Base-by-base conservation (phyloP, 2,797 vertebrate genomes). In the Melanitta fusca region DNA sequence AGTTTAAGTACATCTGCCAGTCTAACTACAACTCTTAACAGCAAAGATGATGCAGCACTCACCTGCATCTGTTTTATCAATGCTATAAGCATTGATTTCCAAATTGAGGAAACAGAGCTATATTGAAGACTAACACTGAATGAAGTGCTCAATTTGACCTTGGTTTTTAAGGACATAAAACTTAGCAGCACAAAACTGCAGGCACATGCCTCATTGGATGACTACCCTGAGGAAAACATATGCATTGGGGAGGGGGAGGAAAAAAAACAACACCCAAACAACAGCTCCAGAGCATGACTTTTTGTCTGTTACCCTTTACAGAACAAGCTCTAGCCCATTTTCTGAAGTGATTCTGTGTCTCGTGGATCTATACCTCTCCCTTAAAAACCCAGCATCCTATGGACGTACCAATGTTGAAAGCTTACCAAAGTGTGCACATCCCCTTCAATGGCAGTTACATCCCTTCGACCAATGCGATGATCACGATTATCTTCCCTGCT, bases 391-490 rank as follows among this genome's bases (percentile, higher is more conserved):
- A 54, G 49, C 38, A 54, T 38, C 32, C 6, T 34, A n/a, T 14
- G 43, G 21, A 60, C 7, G 10, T 4, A 34, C 10, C 8, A 10
- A 7, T 3, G 43, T 65, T 43, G 54, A 64, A 57, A 86, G 49
- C 97, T 98, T 98, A 99, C 99, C 98, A 99, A 97, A 56, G 97
- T 98, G 36, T 99, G 98, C 90, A 99, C 88, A 1, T 98, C 98
- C 17, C 95, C 98, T 85, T 99, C 98, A 9, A 86, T 39, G n/a
- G 97, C 95, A 83, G 98, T 45, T 61, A 98, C 13, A 86, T 98
- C 98, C 66, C 98, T 96, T 27, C 97, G 97, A 51, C 98, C 98
- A 80, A 99, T 45, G 3, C 91, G 97, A 94, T 98, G 98, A 53
- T 90, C 88, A 0, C 78, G 91, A 38, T 97, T 93, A 60, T 98